Base-by-base conservation (phyloP, 2,888 invertebrate species). In the Tinea trinotella region DNA sequence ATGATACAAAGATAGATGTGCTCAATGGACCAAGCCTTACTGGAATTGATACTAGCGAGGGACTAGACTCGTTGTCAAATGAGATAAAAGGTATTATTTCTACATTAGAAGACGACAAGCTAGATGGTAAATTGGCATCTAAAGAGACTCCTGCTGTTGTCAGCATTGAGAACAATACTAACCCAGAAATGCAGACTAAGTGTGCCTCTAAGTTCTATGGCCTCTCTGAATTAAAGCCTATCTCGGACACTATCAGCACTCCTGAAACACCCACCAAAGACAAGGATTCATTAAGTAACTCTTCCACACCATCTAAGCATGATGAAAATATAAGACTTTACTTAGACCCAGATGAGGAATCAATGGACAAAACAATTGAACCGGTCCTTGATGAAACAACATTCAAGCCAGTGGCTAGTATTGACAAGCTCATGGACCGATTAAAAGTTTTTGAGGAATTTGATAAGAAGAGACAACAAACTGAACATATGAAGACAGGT, bases 401-500 rank as follows among this genome's bases (percentile, higher is more conserved):
- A 20, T 84, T 74, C 59, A 83, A 80, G 60, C 64, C 76, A 46
- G 79, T 81, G 15, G 81, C 84, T 12, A 84, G 82, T 60, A 86
- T 87, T 62, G 86, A 85, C 58, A 86, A 84, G 59, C 68, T 87
- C 20, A 87, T 86, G 79, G 84, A 84, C 54, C 78, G 85, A 62
- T 70, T 86, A 52, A 87, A 84, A 64, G 83, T 77, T 57, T 87
- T 87, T 62, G 87, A 85, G 61, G 87, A 85, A 60, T 76, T 83
- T 56, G 84, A 84, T 62, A 86, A 81, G 64, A 79, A 77, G 64
- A 71, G 85, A 60, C 85, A 86, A 59, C 70, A 77, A 49, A 76
- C 74, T 55, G 81, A 83, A 61, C 74, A 80, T 9, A 79, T 81
- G 62, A 70, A 75, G 2, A 82, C 76, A 62, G 61, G 70, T 3